Base-by-base conservation (phyloP, 2,113 vertebrate genomes). In the Triplophysa rosa region DNA sequence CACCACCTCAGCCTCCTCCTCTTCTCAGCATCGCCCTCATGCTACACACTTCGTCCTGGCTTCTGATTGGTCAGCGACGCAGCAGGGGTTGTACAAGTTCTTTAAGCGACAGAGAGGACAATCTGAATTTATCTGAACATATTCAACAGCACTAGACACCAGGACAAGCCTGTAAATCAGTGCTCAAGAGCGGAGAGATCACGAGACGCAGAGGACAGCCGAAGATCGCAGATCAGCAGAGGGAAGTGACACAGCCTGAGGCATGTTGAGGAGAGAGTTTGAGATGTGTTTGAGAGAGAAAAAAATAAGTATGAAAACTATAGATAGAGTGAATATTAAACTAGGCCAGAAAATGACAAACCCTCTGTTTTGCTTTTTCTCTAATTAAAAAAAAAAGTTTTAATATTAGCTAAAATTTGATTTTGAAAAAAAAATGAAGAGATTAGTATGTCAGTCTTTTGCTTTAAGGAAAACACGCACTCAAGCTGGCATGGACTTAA, bases 1-100 rank as follows among this genome's bases (percentile, higher is more conserved):
- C 77, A 62, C 80, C 52, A 75, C 33, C 70, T 80, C 61, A 77
- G 45, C 52, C 79, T 83, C 85, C 88, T 83, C 83, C 84, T 86
- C 83, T 80, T 88, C 79, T 80, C 73, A 88, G 86, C 82, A 79
- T 84, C 77, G 68, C 56, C 67, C 77, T 90, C 78, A 80, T 78
- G 79, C 88, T 85, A 84, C 84, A 89, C 83, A 85, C 81, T 85
- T 81, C 87, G 89, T 86, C 76, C 87, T 86, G 61, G 29, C 19
- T 67, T 79, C 78, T 58, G 47, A 91, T 90, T 90, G 90, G 91
- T 37, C 80, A 62, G 23, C 63, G 77, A 79, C 70, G 47, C 83
- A 73, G 59, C 23, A 29, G 71, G 42, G 86, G 86, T 8, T 49
- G 80, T 23, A 33, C 52, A 67, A 78, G 81, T 67, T 76, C 16